Evolutionary conservation across 2,797 vertebrate genomes (phyloP).

Genomic region (Sebastes umbrosus): DNA sequence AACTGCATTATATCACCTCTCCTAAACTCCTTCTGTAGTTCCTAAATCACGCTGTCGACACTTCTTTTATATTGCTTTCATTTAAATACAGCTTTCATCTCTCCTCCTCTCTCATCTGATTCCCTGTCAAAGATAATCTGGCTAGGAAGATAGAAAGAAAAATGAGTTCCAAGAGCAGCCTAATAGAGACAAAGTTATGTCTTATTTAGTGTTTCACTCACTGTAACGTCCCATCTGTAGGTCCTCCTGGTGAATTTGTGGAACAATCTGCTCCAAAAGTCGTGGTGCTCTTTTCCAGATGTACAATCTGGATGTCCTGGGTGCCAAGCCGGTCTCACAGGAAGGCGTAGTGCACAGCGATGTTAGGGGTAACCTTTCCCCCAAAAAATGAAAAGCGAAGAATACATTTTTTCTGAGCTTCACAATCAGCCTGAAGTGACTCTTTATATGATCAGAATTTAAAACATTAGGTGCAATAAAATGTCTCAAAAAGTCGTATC

Average conservation of each 20-base stretch:
- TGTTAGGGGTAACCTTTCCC: no score
- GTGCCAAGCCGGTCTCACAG: no score
- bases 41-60: background rate
- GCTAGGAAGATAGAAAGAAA: no score
- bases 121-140: background rate
- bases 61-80: background rate
- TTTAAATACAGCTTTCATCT: conserved; percentile 1
- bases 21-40: background rate
- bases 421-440: no score
- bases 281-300: background rate
- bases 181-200: background rate
- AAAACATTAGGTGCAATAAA: no score
- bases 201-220: background rate
- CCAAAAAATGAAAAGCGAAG: no score
- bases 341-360: no score
- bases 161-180: no score
- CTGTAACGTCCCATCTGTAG: background rate
- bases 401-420: no score
- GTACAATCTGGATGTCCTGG: background rate
- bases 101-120: background rate
- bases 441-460: no score
- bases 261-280: background rate
- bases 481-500: no score
- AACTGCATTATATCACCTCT: conserved; percentile 6
- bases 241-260: background rate